These are phyloP conservation scores for Diachasmimorpha longicaudata DNA, from an alignment of 1,140 invertebrate species.

Conservation along the genomic window DNA sequence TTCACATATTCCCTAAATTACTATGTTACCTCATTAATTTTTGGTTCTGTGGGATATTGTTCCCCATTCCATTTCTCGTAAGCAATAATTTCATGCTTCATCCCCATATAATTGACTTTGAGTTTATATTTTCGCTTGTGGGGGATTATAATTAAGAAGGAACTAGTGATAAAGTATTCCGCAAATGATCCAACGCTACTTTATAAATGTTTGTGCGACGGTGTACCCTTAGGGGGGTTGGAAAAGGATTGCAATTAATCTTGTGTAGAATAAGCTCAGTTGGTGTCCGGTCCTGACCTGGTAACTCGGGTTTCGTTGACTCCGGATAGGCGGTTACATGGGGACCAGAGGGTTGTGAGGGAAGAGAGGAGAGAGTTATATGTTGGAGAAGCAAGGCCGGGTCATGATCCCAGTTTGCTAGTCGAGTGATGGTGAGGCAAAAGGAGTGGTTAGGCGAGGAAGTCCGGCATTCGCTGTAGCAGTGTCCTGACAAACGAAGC, in stretches of 20 bases:
- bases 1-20: too few species aligned
- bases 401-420: conserved; percentile 6
- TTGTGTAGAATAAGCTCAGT: conserved; percentile 33
- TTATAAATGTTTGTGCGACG: background rate
- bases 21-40: too few species aligned
- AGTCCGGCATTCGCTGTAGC: conserved; percentile 46
- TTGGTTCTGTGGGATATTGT: too few species aligned
- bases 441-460: conserved; percentile 32
- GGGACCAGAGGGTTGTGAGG: background rate
- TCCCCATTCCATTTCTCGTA: too few species aligned
- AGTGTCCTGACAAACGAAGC: conserved; percentile 52
- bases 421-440: conserved; percentile 4
- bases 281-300: conserved; percentile 35
- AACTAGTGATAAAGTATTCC: background rate
- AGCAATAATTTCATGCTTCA: too few species aligned
- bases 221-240: conserved; percentile 30
- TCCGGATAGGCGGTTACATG: conserved; percentile 25
- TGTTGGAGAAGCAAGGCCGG: conserved; percentile 21
- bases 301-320: conserved; percentile 51
- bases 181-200: background rate
- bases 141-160: too few species aligned
- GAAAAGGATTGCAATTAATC: conserved; percentile 40
- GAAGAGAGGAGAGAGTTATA: conserved; percentile 36
- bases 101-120: too few species aligned
- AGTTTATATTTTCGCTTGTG: too few species aligned